Evolutionary conservation across 2,113 vertebrate species (phyloP).

Genomic region (Eurystomus gularis): DNA sequence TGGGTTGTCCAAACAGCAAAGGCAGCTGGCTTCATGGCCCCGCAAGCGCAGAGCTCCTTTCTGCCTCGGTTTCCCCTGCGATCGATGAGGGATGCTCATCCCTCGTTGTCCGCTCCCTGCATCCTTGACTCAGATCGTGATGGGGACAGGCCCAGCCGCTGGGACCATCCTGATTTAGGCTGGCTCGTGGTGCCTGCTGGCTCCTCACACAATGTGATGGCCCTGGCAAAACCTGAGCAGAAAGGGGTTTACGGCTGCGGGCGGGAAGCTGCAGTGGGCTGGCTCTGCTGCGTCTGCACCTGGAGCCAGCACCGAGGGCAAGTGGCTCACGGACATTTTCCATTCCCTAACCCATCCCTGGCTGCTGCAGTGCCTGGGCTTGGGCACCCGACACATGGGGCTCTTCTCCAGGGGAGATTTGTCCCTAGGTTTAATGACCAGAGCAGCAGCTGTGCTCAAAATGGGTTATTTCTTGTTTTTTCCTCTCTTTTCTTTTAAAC

Average conservation of each 20-base stretch:
- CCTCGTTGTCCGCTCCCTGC: background rate
- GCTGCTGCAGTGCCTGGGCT: background rate
- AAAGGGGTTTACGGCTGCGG: background rate
- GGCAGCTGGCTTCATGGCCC: background rate
- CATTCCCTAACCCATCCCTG: background rate
- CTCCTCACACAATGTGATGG: background rate
- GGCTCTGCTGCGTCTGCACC: background rate
- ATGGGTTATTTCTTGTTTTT: background rate
- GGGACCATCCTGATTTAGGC: background rate
- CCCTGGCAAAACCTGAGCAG: background rate
- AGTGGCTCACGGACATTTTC: background rate
- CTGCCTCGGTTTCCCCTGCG: background rate
- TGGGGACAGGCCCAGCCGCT: background rate
- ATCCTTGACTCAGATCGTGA: background rate
- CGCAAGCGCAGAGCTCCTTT: fast-evolving
- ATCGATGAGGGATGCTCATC: background rate
- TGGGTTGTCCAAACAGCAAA: background rate
- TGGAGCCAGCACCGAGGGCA: background rate
- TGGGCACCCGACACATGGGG: fast-evolving
- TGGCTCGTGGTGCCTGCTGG: background rate
- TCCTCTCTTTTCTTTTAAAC: background rate
- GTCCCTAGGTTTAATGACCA: background rate
- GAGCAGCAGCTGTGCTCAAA: slow-evolving; percentile 10
- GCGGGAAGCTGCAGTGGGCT: background rate
- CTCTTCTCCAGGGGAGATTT: background rate